These are phyloP conservation scores for Drosophila neonasuta DNA, from an alignment of 2,888 invertebrate species.

Conservation along the genomic window DNA sequence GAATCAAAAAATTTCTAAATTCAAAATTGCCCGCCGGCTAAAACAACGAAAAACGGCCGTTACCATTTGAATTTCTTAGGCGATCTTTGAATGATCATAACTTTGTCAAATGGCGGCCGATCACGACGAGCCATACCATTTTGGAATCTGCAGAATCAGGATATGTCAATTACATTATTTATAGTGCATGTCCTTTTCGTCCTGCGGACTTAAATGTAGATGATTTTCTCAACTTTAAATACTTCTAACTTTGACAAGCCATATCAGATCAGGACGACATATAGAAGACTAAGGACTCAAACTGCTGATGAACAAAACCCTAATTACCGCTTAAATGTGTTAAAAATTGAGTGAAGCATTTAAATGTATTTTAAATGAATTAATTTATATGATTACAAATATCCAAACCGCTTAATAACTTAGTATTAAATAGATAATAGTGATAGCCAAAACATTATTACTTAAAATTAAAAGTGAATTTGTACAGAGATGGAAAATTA, in stretches of 20 bases:
- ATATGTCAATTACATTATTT: too few species aligned
- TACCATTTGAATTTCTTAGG: background rate
- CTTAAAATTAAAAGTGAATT: background rate
- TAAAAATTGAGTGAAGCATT: too few species aligned
- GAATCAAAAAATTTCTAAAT: background rate
- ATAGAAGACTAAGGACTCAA: too few species aligned
- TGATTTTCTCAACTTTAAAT: too few species aligned
- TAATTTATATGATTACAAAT: background rate
- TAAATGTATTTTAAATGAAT: background rate
- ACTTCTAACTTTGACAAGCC: too few species aligned
- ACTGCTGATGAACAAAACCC: too few species aligned
- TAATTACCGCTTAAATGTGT: too few species aligned
- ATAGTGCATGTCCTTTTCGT: too few species aligned
- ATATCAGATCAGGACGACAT: too few species aligned
- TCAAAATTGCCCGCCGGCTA: background rate
- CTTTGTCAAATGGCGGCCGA: background rate
- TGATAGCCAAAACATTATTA: background rate
- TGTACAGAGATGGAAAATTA: background rate
- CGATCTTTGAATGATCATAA: background rate
- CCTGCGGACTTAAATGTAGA: too few species aligned
- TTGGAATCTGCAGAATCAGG: too few species aligned
- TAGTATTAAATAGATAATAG: background rate
- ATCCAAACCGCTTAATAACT: background rate
- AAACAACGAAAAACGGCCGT: background rate
- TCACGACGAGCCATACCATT: background rate